phyloP scores from a whole-genome alignment of 2,797 vertebrate species.

The Halcyon chelicuti region DNA sequence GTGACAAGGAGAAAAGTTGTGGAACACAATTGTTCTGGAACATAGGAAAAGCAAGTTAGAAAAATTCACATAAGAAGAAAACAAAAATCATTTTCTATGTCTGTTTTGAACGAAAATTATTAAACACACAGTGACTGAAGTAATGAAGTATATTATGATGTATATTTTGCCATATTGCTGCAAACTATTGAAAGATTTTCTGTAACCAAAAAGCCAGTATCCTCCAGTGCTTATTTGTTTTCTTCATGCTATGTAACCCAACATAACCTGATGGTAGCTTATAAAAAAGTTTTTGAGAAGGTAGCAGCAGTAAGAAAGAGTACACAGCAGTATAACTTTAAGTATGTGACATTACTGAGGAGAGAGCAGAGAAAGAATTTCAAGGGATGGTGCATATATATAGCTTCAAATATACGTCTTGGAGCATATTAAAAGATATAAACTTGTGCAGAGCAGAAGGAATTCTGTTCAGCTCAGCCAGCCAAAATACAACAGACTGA shows the following conservation, averaged over 20 bases:
- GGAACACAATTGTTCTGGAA: background rate
- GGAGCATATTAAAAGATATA: constrained; percentile 37
- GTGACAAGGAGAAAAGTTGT: background rate
- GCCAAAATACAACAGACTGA: constrained; percentile 70
- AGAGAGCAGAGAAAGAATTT: constrained; percentile 10
- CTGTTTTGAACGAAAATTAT: background rate
- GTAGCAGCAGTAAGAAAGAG: background rate
- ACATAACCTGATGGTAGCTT: background rate
- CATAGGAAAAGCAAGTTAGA: background rate
- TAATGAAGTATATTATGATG: background rate
- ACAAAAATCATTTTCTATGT: background rate
- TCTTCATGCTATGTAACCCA: background rate
- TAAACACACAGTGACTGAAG: background rate
- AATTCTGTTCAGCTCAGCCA: constrained; percentile 71
- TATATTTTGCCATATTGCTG: background rate
- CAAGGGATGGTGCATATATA: background rate
- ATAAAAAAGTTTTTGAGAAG: background rate
- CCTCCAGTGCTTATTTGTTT: background rate
- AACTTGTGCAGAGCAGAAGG: constrained; percentile 60
- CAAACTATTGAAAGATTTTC: constrained; percentile 1
- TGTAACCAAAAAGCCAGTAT: background rate
- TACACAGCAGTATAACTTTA: background rate
- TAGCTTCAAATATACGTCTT: background rate
- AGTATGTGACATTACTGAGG: background rate
- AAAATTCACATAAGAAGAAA: background rate